Percentiles rank a stretch among this genome's conserved stretches.
Evolutionary conservation across 2,113 vertebrate genomes (phyloP).

Genomic region (Chiloscyllium plagiosum): DNA sequence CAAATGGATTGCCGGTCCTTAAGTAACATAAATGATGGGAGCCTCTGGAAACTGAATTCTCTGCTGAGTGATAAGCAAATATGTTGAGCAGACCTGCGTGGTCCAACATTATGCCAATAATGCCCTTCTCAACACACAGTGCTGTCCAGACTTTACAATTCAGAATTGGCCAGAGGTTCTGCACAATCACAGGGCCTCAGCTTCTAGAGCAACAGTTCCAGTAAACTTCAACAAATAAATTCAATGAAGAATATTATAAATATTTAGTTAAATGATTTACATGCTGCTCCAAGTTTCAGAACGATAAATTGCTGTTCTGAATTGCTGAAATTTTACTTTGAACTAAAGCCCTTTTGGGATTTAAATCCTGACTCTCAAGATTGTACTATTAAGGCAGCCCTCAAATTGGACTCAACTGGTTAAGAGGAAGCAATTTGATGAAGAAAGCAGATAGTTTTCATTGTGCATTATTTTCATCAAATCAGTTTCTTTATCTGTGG

Average conservation of each 20-base stretch:
- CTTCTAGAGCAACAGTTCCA: too few relatives aligned
- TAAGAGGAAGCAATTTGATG: slow-evolving; percentile 1
- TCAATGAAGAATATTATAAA: background rate
- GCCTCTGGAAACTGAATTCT: too few relatives aligned
- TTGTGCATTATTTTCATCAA: background rate
- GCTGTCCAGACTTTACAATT: too few relatives aligned
- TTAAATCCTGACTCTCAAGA: background rate
- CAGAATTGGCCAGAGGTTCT: too few relatives aligned
- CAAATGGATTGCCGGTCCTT: too few relatives aligned
- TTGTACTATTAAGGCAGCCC: background rate
- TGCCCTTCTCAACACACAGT: too few relatives aligned
- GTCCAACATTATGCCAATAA: too few relatives aligned
- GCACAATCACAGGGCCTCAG: too few relatives aligned
- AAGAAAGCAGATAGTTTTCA: background rate
- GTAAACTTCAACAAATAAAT: too few relatives aligned
- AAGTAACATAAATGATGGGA: too few relatives aligned
- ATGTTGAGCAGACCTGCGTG: too few relatives aligned
- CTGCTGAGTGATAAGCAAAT: too few relatives aligned
- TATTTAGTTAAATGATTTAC: background rate
- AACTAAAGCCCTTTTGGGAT: background rate
- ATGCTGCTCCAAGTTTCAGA: background rate
- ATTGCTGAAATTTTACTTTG: background rate
- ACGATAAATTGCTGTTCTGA: background rate
- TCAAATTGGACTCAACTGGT: background rate
- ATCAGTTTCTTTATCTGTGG: background rate